These are phyloP conservation scores for Ptilodon capucinus DNA, from an alignment of 2,888 invertebrate genomes.

Conservation along the genomic window DNA sequence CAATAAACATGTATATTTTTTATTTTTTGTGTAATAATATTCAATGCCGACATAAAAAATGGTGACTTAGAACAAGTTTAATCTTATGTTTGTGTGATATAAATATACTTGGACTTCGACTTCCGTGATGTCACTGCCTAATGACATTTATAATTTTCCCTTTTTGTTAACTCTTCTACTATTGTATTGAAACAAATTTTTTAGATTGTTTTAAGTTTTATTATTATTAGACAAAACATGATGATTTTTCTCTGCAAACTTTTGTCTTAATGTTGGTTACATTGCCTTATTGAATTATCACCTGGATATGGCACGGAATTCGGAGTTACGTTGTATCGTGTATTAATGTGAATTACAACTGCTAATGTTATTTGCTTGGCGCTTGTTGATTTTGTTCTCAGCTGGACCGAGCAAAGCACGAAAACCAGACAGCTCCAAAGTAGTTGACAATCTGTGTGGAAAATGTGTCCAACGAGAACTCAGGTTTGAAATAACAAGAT, in stretches of 20 bases:
- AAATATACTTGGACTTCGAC: too few relatives aligned
- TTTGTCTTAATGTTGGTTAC: not conserved
- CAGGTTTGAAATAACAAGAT: slow-evolving; percentile 65
- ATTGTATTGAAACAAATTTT: not conserved
- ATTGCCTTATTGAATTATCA: not conserved
- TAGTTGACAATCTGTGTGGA: slow-evolving; percentile 51
- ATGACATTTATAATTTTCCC: not conserved
- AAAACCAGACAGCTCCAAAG: slow-evolving; percentile 48
- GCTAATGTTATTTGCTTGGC: slow-evolving; percentile 67
- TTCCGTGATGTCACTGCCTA: not conserved
- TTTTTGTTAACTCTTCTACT: too few relatives aligned
- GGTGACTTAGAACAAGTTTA: too few relatives aligned
- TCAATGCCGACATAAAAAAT: too few relatives aligned
- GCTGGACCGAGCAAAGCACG: slow-evolving; percentile 62
- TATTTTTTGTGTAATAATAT: too few relatives aligned
- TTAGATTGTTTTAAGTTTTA: too few relatives aligned
- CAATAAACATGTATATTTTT: too few relatives aligned
- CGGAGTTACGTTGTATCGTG: slow-evolving; percentile 8
- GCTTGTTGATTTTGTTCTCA: slow-evolving; percentile 74
- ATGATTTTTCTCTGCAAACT: not conserved
- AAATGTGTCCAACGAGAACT: slow-evolving; percentile 55
- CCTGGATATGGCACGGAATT: slow-evolving; percentile 20
- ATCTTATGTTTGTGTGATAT: too few relatives aligned
- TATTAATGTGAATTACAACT: slow-evolving; percentile 17
- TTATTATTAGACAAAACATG: too few relatives aligned